These are phyloP conservation scores for Mythimna ferrago DNA, from an alignment of 2,888 invertebrate genomes.

Conservation along the genomic window DNA sequence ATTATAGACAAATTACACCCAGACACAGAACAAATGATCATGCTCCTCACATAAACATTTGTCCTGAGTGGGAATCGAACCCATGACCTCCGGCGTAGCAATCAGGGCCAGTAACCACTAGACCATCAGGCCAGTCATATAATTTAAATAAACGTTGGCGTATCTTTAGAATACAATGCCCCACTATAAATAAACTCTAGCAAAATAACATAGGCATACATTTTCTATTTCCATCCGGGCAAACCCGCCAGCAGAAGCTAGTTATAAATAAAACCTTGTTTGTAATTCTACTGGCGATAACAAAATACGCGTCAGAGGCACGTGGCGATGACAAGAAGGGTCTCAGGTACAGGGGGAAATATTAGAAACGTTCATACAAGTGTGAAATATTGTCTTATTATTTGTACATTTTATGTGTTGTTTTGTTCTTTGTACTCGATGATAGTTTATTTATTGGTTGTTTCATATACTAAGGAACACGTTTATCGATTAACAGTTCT, in stretches of 20 bases:
- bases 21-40: too few species aligned
- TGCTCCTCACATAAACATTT: too few species aligned
- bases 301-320: constrained; percentile 49
- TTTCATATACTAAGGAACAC: background rate
- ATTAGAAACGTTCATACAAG: constrained; percentile 39
- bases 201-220: too few species aligned
- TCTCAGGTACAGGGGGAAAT: constrained; percentile 28
- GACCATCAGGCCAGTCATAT: too few species aligned
- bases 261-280: constrained; percentile 32
- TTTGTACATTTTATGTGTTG: constrained; percentile 25
- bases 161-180: too few species aligned
- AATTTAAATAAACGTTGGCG: too few species aligned
- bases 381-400: constrained; percentile 47
- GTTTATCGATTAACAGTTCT: background rate
- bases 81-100: too few species aligned
- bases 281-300: constrained; percentile 43
- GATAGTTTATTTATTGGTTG: constrained; percentile 6
- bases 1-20: too few species aligned
- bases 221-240: background rate
- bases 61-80: too few species aligned
- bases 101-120: too few species aligned
- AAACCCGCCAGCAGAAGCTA: background rate
- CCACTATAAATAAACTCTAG: too few species aligned
- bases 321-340: constrained; percentile 45
- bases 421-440: constrained; percentile 14